Evolutionary conservation across 2,113 vertebrate genomes (phyloP).

Genomic region (Menidia beryllina): DNA sequence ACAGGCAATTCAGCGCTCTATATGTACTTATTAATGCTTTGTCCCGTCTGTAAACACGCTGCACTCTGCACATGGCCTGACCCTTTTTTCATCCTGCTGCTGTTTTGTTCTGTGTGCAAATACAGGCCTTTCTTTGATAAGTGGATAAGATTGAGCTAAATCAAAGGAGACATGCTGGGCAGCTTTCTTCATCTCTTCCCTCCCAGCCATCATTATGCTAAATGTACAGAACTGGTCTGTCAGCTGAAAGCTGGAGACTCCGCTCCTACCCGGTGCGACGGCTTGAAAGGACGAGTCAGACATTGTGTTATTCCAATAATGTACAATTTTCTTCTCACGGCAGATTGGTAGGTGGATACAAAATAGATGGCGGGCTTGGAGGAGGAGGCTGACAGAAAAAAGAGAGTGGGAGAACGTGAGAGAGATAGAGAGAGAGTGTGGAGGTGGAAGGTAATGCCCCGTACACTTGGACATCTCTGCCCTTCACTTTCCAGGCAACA

Average conservation of each 20-base stretch:
- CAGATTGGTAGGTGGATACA: constrained; percentile 43
- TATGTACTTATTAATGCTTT: constrained; percentile 61
- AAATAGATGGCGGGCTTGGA: constrained; percentile 42
- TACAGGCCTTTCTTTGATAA: constrained; percentile 70
- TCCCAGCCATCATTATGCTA: constrained; percentile 66
- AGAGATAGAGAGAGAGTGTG: background rate
- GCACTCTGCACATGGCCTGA: constrained; percentile 37
- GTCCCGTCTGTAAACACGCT: constrained; percentile 59
- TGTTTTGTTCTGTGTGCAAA: constrained; percentile 63
- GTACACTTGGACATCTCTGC: constrained; percentile 76
- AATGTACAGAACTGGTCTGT: constrained; percentile 68
- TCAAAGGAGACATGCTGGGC: constrained; percentile 68
- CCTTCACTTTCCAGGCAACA: constrained; percentile 84
- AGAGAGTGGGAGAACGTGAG: constrained; percentile 2
- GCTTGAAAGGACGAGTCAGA: constrained; percentile 51
- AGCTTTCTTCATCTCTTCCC: constrained; percentile 66
- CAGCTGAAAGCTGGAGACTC: constrained; percentile 60
- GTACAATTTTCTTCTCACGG: constrained; percentile 53
- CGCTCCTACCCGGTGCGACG: constrained; percentile 50
- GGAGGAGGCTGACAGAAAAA: constrained; percentile 24
- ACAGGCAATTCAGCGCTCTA: constrained; percentile 54
- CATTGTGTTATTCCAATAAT: constrained; percentile 60
- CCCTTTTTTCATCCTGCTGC: constrained; percentile 43
- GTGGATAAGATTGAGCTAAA: constrained; percentile 72
- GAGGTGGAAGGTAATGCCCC: constrained; percentile 35